Evolutionary conservation across 2,797 vertebrate genomes (phyloP), one percentile per base, ranked within the genome.

Genomic region (Pipistrellus nathusii): DNA sequence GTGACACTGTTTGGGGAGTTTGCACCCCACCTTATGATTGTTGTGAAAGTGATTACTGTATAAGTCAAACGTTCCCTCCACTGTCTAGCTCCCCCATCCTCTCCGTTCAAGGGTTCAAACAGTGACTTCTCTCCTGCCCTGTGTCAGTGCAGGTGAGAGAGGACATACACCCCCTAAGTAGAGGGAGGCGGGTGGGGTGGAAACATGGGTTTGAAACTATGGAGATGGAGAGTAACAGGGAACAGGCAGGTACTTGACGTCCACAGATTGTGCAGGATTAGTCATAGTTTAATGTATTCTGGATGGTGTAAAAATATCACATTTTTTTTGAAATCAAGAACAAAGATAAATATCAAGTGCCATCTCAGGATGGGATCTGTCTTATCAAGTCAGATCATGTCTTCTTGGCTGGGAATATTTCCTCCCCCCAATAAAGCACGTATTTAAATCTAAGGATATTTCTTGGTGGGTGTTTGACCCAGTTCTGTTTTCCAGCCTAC

Each of bases 301-400:
- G 30, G 25, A 69, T 6, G 6, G n/a, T 38, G 30, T 46, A 76
- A 44, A 87, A 68, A 76, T 84, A 53, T 83, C 27, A 41, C 2
- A 0, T n/a, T 59, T 92, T 84, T 84, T 83, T 71, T 17, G 17
- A 93, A 71, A 77, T 89, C 38, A 85, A 90, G 66, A 71, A 55
- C 76, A 48, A 85, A 88, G 46, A 5, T 25, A 76, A 88, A 30
- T 66, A 62, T 1, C 38, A 76, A 85, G 62, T 53, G 38, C 21
- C n/a, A 53, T 76, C 20, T 90, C 12, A 73, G 64, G 3, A 62
- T 78, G 75, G 27, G 35, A 90, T 57, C 64, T 87, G 30, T 20
- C 30, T 27, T 2, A 38, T 85, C 30, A 55, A 57, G 62, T 85
- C 23, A 72, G 21, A 81, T 81, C 17, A n/a, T 15, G 66, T 57